These are phyloP conservation scores for Taxidea taxus DNA, from an alignment of 2,113 vertebrate genomes.

Conservation along the genomic window DNA sequence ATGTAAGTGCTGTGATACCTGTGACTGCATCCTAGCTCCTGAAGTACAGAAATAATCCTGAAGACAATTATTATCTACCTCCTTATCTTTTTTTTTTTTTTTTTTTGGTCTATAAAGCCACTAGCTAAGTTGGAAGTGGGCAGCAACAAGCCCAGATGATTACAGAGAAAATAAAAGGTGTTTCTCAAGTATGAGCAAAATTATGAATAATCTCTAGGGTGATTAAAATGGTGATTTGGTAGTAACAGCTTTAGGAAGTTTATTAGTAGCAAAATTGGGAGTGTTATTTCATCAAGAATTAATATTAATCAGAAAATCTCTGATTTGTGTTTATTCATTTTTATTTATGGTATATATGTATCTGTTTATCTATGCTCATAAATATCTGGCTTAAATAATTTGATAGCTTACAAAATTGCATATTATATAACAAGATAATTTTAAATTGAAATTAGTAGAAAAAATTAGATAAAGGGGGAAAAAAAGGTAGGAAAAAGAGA, in stretches of 20 bases:
- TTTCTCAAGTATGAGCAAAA: neutral
- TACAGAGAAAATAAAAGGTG: neutral
- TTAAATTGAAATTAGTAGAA: neutral
- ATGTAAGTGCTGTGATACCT: neutral
- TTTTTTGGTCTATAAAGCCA: neutral
- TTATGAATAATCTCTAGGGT: neutral
- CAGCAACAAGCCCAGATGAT: neutral
- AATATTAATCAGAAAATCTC: neutral
- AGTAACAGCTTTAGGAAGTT: neutral
- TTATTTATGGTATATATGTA: neutral
- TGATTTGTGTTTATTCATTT: neutral
- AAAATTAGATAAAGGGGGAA: neutral
- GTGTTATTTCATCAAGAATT: neutral
- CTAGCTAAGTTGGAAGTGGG: neutral
- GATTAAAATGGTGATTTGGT: neutral
- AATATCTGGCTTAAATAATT: constrained; percentile 15
- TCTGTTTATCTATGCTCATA: neutral
- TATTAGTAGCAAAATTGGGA: neutral
- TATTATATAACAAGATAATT: neutral
- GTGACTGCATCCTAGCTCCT: neutral
- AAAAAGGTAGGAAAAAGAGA: neutral
- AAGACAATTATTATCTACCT: neutral
- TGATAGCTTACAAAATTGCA: neutral
- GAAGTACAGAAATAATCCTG: neutral
- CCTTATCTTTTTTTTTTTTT: neutral